Conservation (phyloP, 1,140 invertebrate genomes). For the Temnothorax nylanderi region DNA sequence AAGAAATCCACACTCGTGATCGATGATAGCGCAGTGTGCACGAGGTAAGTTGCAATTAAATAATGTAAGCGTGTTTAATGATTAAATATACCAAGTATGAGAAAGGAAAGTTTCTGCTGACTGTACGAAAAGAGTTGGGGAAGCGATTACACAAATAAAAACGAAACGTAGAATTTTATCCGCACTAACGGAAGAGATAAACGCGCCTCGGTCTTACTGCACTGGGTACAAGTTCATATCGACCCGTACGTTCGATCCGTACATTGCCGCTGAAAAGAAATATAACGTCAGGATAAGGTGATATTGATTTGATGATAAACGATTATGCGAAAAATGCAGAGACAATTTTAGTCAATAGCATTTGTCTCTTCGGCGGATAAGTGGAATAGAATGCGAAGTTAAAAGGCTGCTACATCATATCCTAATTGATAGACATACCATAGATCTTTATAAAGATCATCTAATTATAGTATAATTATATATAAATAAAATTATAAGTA, state of each 20-base stretch:
- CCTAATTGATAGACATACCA: not conserved
- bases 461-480: not conserved
- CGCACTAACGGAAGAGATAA: constrained; percentile 79
- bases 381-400: not conserved
- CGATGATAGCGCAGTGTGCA: constrained; percentile 72
- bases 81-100: constrained; percentile 20
- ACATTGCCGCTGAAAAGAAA: constrained; percentile 84
- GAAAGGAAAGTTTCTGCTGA: not conserved
- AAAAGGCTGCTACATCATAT: not conserved
- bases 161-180: constrained; percentile 68
- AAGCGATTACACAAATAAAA: constrained; percentile 75
- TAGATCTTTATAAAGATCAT: not conserved
- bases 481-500: constrained; percentile 31
- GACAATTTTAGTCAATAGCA: not conserved
- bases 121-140: constrained; percentile 31
- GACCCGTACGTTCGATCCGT: constrained; percentile 75
- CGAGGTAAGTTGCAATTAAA: constrained; percentile 74
- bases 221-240: constrained; percentile 80
- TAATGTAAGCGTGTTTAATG: constrained; percentile 52
- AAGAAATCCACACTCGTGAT: constrained; percentile 68
- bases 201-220: constrained; percentile 80
- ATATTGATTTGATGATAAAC: constrained; percentile 23
- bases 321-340: constrained; percentile 6
- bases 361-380: not conserved
- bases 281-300: constrained; percentile 55